Percentiles rank a stretch among this genome's conserved stretches.
Conservation (phyloP, 2,797 vertebrate species). For the Myripristis murdjan region DNA sequence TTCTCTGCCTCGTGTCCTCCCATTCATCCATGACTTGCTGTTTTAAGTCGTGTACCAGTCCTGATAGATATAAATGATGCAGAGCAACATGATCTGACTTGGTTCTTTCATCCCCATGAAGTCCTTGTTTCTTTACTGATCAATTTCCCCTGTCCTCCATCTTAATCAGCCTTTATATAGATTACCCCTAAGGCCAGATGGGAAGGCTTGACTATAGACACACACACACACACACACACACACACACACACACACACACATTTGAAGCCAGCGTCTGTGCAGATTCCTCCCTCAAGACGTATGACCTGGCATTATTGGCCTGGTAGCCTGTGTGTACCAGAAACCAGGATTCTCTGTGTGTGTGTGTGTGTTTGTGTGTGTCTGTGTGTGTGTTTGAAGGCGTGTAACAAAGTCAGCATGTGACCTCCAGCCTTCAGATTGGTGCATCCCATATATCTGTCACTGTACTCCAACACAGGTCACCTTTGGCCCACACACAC, state of each 20-base stretch:
- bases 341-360: conserved; percentile 35
- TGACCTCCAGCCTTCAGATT: conserved; percentile 66
- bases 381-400: conserved; percentile 27
- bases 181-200: conserved; percentile 34
- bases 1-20: conserved; percentile 11
- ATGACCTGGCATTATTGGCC: conserved; percentile 35
- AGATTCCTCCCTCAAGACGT: conserved; percentile 33
- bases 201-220: conserved; percentile 16
- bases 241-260: conserved; percentile 1
- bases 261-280: conserved; percentile 17
- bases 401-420: conserved; percentile 77
- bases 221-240: conserved; percentile 1
- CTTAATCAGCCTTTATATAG: conserved; percentile 60
- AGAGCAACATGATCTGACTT: conserved; percentile 62
- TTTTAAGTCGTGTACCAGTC: conserved; percentile 21
- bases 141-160: conserved; percentile 60
- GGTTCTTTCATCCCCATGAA: conserved; percentile 46
- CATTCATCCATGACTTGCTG: conserved; percentile 51
- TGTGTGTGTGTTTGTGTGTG: conserved; percentile 22
- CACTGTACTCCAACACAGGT: conserved; percentile 54
- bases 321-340: conserved; percentile 29
- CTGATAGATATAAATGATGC: conserved; percentile 71
- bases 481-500: conserved; percentile 66
- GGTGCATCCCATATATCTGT: conserved; percentile 74
- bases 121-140: conserved; percentile 58